Conservation (phyloP, 2,113 vertebrate genomes). For the Ariopsis seemanni region DNA sequence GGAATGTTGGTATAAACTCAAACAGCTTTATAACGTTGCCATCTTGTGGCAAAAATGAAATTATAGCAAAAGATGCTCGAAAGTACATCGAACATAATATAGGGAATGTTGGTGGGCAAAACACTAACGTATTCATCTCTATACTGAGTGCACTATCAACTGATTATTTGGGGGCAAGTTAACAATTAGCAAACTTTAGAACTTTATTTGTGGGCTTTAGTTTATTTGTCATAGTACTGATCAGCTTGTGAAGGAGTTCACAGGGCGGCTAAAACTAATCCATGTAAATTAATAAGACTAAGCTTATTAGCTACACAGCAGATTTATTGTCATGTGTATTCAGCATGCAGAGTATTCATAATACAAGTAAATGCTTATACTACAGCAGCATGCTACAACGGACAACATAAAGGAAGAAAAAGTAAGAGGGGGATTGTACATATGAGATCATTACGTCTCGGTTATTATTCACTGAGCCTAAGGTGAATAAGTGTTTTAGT, state of each 20-base stretch:
- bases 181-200: background rate
- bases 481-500: too few species aligned
- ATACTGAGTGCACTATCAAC: background rate
- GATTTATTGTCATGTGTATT: background rate
- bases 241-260: background rate
- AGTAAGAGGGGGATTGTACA: background rate
- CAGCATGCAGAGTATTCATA: background rate
- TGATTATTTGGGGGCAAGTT: background rate
- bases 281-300: background rate
- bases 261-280: background rate
- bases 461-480: too few species aligned
- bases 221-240: background rate
- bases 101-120: background rate
- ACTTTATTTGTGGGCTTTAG: background rate
- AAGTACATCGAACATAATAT: background rate
- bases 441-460: background rate
- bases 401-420: background rate
- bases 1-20: background rate
- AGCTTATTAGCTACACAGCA: background rate
- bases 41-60: constrained; percentile 59
- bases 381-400: background rate
- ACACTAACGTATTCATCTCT: background rate
- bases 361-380: background rate
- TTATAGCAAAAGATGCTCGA: background rate
- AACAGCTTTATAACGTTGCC: constrained; percentile 48